Conservation (phyloP, 2,888 invertebrate species). For the Orthosia incerta region DNA sequence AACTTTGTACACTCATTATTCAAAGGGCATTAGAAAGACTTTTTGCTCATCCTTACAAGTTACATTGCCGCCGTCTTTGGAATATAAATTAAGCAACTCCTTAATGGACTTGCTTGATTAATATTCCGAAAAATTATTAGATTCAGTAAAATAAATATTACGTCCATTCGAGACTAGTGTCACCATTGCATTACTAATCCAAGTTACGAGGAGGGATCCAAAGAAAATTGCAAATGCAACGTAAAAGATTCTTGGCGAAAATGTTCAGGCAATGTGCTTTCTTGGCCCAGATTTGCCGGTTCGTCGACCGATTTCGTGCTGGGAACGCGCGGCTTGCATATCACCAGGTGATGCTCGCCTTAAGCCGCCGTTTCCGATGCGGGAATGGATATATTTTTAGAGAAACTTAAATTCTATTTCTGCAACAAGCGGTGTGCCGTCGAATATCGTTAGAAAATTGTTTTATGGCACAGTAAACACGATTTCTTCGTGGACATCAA, state of each 20-base stretch:
- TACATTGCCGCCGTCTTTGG: not conserved
- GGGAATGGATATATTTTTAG: constrained; percentile 82
- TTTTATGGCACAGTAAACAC: constrained; percentile 72
- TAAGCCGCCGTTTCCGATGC: constrained; percentile 79
- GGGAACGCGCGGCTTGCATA: constrained; percentile 78
- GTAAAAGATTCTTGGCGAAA: constrained; percentile 73
- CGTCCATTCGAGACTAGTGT: constrained; percentile 13
- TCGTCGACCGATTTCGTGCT: constrained; percentile 87
- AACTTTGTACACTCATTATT: not conserved
- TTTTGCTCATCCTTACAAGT: not conserved
- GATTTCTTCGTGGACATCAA: constrained; percentile 61
- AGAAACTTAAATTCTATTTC: constrained; percentile 82
- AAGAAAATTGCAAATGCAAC: constrained; percentile 64
- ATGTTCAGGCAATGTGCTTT: constrained; percentile 80
- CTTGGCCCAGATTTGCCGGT: constrained; percentile 88
- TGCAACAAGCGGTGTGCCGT: constrained; percentile 69
- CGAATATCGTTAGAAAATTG: constrained; percentile 74
- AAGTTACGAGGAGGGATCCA: constrained; percentile 15
- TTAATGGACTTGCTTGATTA: not conserved
- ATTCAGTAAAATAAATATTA: constrained; percentile 21
- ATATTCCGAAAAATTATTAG: constrained; percentile 8
- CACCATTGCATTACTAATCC: constrained; percentile 41
- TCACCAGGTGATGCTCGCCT: constrained; percentile 83
- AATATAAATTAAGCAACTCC: constrained; percentile 1
- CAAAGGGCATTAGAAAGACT: not conserved